Evolutionary conservation across 1,140 invertebrate species (phyloP).

Genomic region (Drosophila melanica): DNA sequence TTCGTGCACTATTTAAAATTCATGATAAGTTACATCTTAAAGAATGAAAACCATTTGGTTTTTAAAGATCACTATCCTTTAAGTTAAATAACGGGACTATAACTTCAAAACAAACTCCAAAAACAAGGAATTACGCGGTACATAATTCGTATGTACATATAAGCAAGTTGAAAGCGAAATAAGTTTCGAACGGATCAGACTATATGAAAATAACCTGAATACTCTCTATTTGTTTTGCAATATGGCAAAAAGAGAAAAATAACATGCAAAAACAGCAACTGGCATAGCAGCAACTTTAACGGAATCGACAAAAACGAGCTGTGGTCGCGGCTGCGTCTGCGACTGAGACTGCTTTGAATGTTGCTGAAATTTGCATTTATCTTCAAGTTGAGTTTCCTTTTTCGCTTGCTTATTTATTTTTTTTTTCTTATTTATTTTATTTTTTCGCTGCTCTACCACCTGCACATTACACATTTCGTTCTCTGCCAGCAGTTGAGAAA

Average conservation of each 20-base stretch:
- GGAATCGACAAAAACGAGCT: conserved; percentile 65
- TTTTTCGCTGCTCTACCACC: conserved; percentile 9
- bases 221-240: neutral
- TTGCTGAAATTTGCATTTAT: conserved; percentile 77
- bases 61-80: too few relatives aligned
- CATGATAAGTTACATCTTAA: too few relatives aligned
- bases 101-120: too few relatives aligned
- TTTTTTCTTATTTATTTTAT: conserved; percentile 49
- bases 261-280: conserved; percentile 4
- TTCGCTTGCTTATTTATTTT: conserved; percentile 48
- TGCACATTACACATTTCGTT: conserved; percentile 4
- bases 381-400: conserved; percentile 67
- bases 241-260: conserved; percentile 4
- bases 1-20: too few relatives aligned
- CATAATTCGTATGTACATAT: too few relatives aligned
- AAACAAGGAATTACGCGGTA: too few relatives aligned
- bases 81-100: too few relatives aligned
- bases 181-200: too few relatives aligned
- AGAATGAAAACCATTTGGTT: too few relatives aligned
- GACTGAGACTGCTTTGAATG: conserved; percentile 9
- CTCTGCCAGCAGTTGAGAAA: conserved; percentile 32
- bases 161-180: too few relatives aligned
- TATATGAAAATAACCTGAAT: neutral
- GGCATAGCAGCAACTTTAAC: conserved; percentile 44
- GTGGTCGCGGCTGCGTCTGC: conserved; percentile 15